Evolutionary conservation across 2,113 vertebrate species (phyloP).

Genomic region (Platichthys stellatus): DNA sequence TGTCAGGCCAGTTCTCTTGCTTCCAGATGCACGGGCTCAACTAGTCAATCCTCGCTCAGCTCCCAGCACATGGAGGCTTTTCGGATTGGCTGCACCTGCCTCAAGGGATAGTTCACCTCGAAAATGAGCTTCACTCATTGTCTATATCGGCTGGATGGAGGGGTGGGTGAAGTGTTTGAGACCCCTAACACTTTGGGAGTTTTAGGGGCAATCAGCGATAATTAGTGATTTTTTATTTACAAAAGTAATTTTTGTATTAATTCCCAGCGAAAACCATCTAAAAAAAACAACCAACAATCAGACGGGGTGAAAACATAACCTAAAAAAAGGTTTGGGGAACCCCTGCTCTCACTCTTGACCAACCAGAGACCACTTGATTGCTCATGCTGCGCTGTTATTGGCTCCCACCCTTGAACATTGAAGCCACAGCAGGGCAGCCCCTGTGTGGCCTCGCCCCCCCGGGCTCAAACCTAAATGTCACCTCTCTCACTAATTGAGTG

Average conservation of each 20-base stretch:
- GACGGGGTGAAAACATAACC: background rate
- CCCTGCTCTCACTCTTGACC: background rate
- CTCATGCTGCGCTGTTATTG: background rate
- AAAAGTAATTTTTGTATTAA: no score
- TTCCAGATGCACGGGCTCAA: background rate
- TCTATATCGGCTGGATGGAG: no score
- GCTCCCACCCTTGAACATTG: conserved; percentile 32
- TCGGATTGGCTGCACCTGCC: background rate
- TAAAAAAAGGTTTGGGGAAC: background rate
- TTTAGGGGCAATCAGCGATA: no score
- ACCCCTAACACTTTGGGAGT: no score
- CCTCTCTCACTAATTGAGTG: conserved; percentile 60
- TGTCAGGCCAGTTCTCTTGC: background rate
- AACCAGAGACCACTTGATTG: background rate
- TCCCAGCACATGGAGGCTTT: background rate
- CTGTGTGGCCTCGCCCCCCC: conserved; percentile 58
- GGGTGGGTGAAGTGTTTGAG: no score
- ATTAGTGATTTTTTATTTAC: no score
- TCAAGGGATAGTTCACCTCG: no score
- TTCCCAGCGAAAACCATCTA: no score
- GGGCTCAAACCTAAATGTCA: conserved; percentile 72
- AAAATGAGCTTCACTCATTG: no score
- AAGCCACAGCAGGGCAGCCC: conserved; percentile 54
- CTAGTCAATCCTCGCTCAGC: background rate
- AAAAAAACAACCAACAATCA: no score